A percentile compares a stretch with the other conserved stretches of the same genome.
phyloP scores from a whole-genome alignment of 2,888 invertebrate genomes.

The Cetonia aurata region DNA sequence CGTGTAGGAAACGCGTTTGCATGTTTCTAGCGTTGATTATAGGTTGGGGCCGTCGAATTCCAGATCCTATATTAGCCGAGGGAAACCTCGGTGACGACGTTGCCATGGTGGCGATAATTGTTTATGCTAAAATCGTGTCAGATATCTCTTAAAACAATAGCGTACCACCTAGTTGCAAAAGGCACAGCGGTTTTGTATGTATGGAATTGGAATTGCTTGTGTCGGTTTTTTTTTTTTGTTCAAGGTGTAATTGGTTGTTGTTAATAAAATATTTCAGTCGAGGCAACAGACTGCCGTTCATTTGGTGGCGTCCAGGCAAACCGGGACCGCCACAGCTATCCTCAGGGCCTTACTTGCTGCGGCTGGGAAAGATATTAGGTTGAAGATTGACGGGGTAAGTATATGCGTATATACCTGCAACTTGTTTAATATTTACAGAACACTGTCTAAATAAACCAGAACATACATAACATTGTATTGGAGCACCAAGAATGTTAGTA shows the following conservation, averaged over 20 bases:
- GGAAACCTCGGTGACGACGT: conserved; percentile 44
- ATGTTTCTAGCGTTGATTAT: conserved; percentile 36
- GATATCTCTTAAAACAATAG: conserved; percentile 31
- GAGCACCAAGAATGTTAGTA: no score
- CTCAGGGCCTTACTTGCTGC: conserved; percentile 88
- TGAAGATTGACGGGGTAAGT: conserved; percentile 90
- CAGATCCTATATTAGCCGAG: conserved; percentile 45
- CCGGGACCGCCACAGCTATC: conserved; percentile 92
- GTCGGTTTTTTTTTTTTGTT: no score
- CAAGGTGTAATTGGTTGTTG: no score
- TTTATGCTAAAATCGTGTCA: conserved; percentile 43
- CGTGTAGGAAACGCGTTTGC: conserved; percentile 21
- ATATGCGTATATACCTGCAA: background rate
- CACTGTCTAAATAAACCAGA: no score
- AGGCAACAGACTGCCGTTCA: conserved; percentile 95
- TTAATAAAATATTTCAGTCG: conserved; percentile 73
- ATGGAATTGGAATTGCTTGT: no score
- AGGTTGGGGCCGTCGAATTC: conserved; percentile 4
- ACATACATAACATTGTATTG: no score
- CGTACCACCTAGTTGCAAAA: background rate
- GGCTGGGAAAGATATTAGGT: conserved; percentile 90
- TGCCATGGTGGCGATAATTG: conserved; percentile 47
- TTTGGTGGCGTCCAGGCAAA: conserved; percentile 92
- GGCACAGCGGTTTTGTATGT: no score
- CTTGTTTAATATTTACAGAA: no score